These are phyloP conservation scores for Lampris incognitus DNA, from an alignment of 2,113 vertebrate species.

Conservation along the genomic window DNA sequence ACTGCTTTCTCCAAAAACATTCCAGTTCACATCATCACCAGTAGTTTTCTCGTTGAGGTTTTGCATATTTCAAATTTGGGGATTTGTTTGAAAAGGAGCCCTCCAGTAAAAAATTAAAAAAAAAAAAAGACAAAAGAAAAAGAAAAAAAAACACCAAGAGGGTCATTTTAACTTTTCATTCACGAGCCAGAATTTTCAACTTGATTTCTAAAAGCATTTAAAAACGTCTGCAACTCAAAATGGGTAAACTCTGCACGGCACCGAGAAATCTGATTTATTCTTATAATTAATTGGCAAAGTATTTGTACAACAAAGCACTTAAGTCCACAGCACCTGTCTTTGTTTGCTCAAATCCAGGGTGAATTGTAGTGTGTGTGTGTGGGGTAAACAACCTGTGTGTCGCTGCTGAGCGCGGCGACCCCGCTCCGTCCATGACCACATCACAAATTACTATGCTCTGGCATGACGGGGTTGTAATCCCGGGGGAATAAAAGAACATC, in stretches of 20 bases:
- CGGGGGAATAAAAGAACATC: slow-evolving; percentile 77
- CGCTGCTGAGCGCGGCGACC: slow-evolving; percentile 15
- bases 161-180: too few relatives aligned
- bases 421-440: slow-evolving; percentile 56
- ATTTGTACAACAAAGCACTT: slow-evolving; percentile 36
- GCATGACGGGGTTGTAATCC: slow-evolving; percentile 70
- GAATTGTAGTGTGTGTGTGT: slow-evolving; percentile 36
- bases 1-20: too few relatives aligned
- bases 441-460: slow-evolving; percentile 59
- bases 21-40: too few relatives aligned
- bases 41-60: too few relatives aligned
- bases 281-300: not conserved
- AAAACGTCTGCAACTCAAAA: slow-evolving; percentile 21
- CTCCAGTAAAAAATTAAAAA: too few relatives aligned
- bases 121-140: too few relatives aligned
- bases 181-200: too few relatives aligned
- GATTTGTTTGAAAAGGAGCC: too few relatives aligned
- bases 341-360: slow-evolving; percentile 46
- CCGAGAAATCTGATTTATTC: slow-evolving; percentile 39
- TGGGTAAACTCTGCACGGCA: slow-evolving; percentile 1
- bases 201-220: too few relatives aligned
- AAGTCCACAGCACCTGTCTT: slow-evolving; percentile 43
- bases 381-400: slow-evolving; percentile 36
- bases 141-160: too few relatives aligned
- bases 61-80: too few relatives aligned